Evolutionary conservation across 1,140 invertebrate species (phyloP).

Genomic region (Atta colombica): DNA sequence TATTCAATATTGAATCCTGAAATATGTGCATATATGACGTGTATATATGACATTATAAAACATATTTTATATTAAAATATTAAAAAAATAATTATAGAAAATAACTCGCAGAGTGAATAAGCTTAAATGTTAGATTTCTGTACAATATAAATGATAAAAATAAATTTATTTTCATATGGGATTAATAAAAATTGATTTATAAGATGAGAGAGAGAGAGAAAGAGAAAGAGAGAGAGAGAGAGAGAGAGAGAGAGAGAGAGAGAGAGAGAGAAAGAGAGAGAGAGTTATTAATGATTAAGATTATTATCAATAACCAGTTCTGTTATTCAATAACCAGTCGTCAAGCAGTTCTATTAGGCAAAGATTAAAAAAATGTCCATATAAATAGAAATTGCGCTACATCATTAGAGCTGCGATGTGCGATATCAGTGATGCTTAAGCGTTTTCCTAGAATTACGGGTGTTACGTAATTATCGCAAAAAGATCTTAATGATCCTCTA

Average conservation of each 20-base stretch:
- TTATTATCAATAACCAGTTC: background rate
- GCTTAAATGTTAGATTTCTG: background rate
- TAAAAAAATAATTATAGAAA: background rate
- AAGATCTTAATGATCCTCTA: conserved; percentile 74
- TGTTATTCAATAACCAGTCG: background rate
- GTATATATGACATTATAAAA: background rate
- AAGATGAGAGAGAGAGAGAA: background rate
- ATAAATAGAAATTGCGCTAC: background rate
- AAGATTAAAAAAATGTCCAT: background rate
- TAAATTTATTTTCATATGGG: too few species aligned
- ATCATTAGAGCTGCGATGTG: background rate
- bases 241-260: too few species aligned
- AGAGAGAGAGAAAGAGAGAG: too few species aligned
- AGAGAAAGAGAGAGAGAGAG: too few species aligned
- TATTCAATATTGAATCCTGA: background rate
- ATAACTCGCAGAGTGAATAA: background rate
- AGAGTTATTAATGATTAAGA: background rate
- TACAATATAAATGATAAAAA: background rate
- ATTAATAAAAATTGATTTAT: background rate
- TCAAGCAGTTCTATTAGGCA: background rate
- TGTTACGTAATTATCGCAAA: conserved; percentile 74
- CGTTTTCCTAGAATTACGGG: conserved; percentile 53
- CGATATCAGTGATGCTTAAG: conserved; percentile 12
- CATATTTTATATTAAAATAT: background rate
- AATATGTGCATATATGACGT: background rate